A percentile compares a stretch with the other conserved stretches of the same genome.
Evolutionary conservation across 2,113 vertebrate species (phyloP).

Genomic region (Henicopernis longicauda): DNA sequence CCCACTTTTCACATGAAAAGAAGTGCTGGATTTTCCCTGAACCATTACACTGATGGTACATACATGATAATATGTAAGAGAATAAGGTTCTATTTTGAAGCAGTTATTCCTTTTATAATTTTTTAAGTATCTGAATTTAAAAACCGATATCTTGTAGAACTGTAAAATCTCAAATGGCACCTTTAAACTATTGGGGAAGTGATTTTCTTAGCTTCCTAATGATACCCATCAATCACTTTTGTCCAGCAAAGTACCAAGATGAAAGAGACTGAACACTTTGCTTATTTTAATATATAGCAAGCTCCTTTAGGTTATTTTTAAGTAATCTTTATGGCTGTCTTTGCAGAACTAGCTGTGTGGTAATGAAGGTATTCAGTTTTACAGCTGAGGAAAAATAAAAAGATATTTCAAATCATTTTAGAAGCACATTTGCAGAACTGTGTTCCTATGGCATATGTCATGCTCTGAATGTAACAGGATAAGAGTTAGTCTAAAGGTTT

Average conservation of each 20-base stretch:
- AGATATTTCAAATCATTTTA: not conserved
- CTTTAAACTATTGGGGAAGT: not conserved
- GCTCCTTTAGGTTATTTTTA: not conserved
- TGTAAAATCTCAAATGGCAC: not conserved
- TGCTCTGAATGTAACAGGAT: not conserved
- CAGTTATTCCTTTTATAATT: not conserved
- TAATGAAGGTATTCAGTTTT: not conserved
- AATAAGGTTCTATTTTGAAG: not conserved
- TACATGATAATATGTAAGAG: not conserved
- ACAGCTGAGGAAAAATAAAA: not conserved
- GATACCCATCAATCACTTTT: not conserved
- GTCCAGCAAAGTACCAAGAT: not conserved
- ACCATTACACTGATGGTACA: not conserved
- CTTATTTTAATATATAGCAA: not conserved
- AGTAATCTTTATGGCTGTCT: not conserved
- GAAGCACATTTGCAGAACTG: not conserved
- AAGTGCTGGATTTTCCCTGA: not conserved
- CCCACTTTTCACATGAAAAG: not conserved
- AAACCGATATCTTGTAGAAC: not conserved
- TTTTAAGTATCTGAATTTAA: not conserved
- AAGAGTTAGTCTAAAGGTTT: not conserved
- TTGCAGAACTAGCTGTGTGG: not conserved
- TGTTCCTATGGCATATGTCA: not conserved
- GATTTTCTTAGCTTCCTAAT: not conserved
- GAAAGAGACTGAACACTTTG: not conserved